Conservation (phyloP, 1,140 invertebrate species). For the Drosophila teissieri region DNA sequence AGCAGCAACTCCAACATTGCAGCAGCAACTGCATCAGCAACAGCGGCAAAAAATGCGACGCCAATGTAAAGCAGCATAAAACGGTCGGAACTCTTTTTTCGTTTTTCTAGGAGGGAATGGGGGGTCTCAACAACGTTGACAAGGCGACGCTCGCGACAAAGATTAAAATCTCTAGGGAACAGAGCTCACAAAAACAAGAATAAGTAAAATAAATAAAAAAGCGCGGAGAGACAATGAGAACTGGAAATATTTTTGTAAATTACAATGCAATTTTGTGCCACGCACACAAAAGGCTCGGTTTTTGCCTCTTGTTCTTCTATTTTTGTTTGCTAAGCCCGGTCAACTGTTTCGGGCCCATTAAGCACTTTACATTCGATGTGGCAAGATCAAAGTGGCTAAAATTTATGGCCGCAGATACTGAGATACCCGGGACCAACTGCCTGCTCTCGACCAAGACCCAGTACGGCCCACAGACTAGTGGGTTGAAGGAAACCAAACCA, state of each 20-base stretch:
- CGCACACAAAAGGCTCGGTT: conserved; percentile 69
- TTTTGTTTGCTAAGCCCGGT: conserved; percentile 42
- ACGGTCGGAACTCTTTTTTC: conserved; percentile 45
- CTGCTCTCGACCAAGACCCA: conserved; percentile 1
- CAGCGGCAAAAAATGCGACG: conserved; percentile 69
- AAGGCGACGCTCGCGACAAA: conserved; percentile 77
- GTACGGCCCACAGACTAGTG: conserved; percentile 41
- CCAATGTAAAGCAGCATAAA: conserved; percentile 80
- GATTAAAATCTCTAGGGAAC: conserved; percentile 79
- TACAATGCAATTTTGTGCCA: conserved; percentile 76
- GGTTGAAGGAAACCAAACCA: conserved; percentile 42
- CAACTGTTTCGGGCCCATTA: conserved; percentile 66
- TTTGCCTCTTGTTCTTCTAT: conserved; percentile 46
- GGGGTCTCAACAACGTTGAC: conserved; percentile 58
- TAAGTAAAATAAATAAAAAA: conserved; percentile 14
- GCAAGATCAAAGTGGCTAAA: conserved; percentile 80
- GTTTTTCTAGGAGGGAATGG: conserved; percentile 23
- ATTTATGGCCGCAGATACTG: conserved; percentile 67
- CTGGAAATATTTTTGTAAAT: conserved; percentile 76
- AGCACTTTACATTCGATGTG: conserved; percentile 82
- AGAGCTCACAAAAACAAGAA: conserved; percentile 33
- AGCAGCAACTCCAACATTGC: conserved; percentile 22
- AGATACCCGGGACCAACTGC: conserved; percentile 57
- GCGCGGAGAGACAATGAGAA: conserved; percentile 44
- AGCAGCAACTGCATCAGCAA: conserved; percentile 23